Percentiles rank a stretch among this genome's conserved stretches.
Conservation (phyloP, 2,797 vertebrate species). For the Lepus oiostolus region DNA sequence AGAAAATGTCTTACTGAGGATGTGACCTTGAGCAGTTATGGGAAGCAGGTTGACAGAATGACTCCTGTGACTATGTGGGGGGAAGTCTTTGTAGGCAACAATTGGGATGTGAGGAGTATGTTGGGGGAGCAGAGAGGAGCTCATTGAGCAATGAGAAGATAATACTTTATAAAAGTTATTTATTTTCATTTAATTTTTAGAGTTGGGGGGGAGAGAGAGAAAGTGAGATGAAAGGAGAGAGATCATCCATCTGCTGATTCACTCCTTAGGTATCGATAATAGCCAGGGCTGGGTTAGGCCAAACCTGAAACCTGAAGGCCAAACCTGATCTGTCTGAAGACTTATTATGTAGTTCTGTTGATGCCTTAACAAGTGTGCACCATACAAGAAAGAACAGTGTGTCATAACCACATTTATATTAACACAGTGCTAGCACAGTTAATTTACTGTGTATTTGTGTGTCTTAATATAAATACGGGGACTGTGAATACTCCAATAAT, state of each 20-base stretch:
- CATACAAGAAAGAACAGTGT: neutral
- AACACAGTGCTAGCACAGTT: neutral
- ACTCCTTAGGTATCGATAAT: too few species aligned
- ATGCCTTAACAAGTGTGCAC: neutral
- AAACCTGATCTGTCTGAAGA: too few species aligned
- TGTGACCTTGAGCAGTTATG: neutral
- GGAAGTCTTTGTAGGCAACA: neutral
- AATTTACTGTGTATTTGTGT: neutral
- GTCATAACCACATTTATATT: neutral
- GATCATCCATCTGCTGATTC: too few species aligned
- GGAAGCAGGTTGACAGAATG: neutral
- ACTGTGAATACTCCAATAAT: neutral
- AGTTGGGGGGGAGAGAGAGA: too few species aligned
- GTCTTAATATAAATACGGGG: neutral
- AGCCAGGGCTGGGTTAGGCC: too few species aligned
- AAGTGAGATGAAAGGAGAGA: too few species aligned
- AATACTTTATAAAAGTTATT: neutral
- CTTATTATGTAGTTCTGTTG: neutral
- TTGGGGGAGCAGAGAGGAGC: neutral
- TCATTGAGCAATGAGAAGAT: too few species aligned
- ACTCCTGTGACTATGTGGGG: neutral
- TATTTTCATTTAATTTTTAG: too few species aligned
- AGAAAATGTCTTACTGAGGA: neutral
- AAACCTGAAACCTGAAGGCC: too few species aligned
- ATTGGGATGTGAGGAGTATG: fast-evolving